Conservation (phyloP, 2,888 invertebrate species). For the Latrodectus elegans region DNA sequence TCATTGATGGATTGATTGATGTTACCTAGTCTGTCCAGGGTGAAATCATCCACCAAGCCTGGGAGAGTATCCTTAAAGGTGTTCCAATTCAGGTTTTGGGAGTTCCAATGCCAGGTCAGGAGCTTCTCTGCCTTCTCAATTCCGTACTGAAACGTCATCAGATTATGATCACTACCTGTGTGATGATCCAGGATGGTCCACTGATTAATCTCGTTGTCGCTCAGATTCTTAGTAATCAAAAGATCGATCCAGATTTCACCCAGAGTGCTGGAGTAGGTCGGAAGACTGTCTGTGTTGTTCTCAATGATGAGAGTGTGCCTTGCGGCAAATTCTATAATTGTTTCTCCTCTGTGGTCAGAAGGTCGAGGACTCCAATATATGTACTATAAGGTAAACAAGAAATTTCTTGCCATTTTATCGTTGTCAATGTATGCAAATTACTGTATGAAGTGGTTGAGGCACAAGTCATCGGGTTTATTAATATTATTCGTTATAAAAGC, state of each 20-base stretch:
- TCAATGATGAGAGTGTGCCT: neutral
- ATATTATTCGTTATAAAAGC: too few relatives aligned
- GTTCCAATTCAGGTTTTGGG: neutral
- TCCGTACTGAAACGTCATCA: neutral
- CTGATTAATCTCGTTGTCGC: neutral
- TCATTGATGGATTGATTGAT: neutral
- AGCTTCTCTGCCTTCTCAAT: too few relatives aligned
- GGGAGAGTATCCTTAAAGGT: neutral
- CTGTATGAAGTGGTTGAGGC: too few relatives aligned
- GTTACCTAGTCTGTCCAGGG: too few relatives aligned
- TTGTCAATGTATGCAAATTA: too few relatives aligned
- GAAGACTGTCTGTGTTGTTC: neutral
- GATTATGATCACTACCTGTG: neutral
- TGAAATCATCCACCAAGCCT: neutral
- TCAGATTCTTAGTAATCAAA: too few relatives aligned
- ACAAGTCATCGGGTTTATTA: too few relatives aligned
- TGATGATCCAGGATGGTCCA: neutral
- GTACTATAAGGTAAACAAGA: too few relatives aligned
- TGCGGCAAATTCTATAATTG: neutral
- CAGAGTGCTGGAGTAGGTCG: neutral
- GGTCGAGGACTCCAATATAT: too few relatives aligned
- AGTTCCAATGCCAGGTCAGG: neutral
- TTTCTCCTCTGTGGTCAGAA: neutral
- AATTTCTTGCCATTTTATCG: too few relatives aligned
- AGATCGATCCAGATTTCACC: too few relatives aligned